Evolutionary conservation across 1,140 invertebrate species (phyloP).

Genomic region (Brevipalpus yothersi): DNA sequence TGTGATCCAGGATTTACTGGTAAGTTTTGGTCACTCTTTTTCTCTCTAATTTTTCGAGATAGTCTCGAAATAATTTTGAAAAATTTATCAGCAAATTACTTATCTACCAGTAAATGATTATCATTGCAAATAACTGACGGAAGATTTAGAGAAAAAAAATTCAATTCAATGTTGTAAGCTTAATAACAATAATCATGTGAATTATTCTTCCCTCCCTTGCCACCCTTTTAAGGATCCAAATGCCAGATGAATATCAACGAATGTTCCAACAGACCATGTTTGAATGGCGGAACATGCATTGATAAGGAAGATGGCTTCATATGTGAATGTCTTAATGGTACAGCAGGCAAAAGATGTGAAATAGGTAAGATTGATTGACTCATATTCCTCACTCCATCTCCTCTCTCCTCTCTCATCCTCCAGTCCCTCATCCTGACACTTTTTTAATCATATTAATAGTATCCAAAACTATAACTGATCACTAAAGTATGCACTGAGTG

Average conservation of each 20-base stretch:
- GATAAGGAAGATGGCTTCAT: conserved; percentile 25
- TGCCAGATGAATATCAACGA: conserved; percentile 75
- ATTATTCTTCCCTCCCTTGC: not conserved
- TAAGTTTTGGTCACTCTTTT: too few species aligned
- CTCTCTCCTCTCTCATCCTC: too few species aligned
- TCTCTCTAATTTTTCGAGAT: conserved; percentile 31
- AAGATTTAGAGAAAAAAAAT: conserved; percentile 15
- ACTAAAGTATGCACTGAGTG: too few species aligned
- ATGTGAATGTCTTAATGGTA: conserved; percentile 51
- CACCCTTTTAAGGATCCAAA: conserved; percentile 30
- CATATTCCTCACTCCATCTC: too few species aligned
- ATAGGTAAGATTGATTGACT: conserved; percentile 18
- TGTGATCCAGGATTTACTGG: conserved; percentile 46
- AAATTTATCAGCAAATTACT: conserved; percentile 50
- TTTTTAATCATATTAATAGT: too few species aligned
- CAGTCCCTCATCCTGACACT: too few species aligned
- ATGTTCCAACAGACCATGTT: conserved; percentile 38
- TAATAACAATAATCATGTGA: not conserved
- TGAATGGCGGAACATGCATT: conserved; percentile 15
- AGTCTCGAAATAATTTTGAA: conserved; percentile 64
- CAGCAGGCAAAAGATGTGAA: conserved; percentile 45
- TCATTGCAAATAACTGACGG: conserved; percentile 39
- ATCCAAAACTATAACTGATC: too few species aligned
- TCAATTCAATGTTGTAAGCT: conserved; percentile 4
- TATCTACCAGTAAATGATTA: conserved; percentile 42